phyloP scores from a whole-genome alignment of 2,113 vertebrate genomes.

The Anser brachyrhynchus region DNA sequence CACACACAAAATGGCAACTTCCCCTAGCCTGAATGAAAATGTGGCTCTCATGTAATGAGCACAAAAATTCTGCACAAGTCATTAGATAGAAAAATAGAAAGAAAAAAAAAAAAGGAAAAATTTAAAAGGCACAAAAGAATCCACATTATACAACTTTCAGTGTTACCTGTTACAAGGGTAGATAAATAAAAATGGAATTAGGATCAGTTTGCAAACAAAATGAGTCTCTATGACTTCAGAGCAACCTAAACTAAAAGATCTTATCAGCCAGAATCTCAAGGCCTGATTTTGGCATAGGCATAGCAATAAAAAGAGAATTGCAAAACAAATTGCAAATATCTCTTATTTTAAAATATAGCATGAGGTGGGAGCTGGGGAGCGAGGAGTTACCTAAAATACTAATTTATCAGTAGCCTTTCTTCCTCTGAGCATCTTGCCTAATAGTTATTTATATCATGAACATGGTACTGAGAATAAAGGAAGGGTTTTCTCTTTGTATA shows the following conservation, averaged over 20 bases:
- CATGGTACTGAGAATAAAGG: background rate
- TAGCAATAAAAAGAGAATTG: background rate
- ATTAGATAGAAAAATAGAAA: background rate
- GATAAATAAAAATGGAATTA: conserved; percentile 4
- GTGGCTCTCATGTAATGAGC: background rate
- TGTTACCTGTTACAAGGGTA: background rate
- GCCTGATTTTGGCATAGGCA: background rate
- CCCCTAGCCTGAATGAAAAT: background rate
- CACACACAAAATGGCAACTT: background rate
- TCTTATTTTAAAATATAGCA: background rate
- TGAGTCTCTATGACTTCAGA: background rate
- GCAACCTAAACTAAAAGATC: background rate
- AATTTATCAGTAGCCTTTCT: background rate
- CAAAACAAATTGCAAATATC: background rate
- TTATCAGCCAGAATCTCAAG: background rate
- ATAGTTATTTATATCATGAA: background rate
- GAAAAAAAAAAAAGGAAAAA: background rate
- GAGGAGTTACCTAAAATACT: background rate
- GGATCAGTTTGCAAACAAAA: background rate
- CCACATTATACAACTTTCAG: background rate
- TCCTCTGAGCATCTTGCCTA: background rate
- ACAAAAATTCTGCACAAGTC: background rate
- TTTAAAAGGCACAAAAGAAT: background rate
- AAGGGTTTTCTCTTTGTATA: background rate
- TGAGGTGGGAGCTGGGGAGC: background rate